Base-by-base conservation (phyloP, 2,113 vertebrate genomes). In the Chloropsis cyanopogon region DNA sequence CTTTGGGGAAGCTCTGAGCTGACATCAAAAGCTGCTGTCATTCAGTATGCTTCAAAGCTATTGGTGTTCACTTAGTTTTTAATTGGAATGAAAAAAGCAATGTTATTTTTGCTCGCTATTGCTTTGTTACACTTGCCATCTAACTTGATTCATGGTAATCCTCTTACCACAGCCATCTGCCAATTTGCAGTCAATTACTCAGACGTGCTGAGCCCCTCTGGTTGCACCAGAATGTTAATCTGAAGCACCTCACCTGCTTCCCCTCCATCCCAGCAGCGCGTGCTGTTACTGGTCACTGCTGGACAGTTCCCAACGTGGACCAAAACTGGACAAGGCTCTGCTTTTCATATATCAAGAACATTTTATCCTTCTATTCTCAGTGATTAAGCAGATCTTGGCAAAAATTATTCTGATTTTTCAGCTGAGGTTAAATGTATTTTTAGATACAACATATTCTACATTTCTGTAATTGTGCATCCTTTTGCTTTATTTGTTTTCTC, bases 141-240 rank as follows among this genome's bases (percentile, higher is more conserved):
- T 77, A 92, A 54, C 60, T 66, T 56, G 89, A 91, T 84, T 95
- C 76, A 19, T 14, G 61, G 89, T 89, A 86, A 93, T 86, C 86
- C 81, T 86, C 70, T 91, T 65, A 63, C 77, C 72, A 44, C 52
- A 87, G 89, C 88, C 91, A 89, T 79, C 86, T 95, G 89, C 83
- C 86, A 91, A 46, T 81, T 71, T 79, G 82, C 89, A 92, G 86
- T 29, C 70, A 91, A 82, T 84, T 68, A 57, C 65, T 52, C 31
- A 56, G 89, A 31, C 13, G 25, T 13, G 65, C 80, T 86, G 91
- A 95, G 91, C 65, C 77, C 23, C 77, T 88, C 18, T 69, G 49
- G 28, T 57, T 47, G 33, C 77, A n/a, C n/a, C 18, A 92, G 72
- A 60, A 87, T n/a, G 21, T 87, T 76, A 49, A 60, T 79, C 56